Evolutionary conservation across 2,113 vertebrate genomes (phyloP).

Genomic region (Chrysemys picta): DNA sequence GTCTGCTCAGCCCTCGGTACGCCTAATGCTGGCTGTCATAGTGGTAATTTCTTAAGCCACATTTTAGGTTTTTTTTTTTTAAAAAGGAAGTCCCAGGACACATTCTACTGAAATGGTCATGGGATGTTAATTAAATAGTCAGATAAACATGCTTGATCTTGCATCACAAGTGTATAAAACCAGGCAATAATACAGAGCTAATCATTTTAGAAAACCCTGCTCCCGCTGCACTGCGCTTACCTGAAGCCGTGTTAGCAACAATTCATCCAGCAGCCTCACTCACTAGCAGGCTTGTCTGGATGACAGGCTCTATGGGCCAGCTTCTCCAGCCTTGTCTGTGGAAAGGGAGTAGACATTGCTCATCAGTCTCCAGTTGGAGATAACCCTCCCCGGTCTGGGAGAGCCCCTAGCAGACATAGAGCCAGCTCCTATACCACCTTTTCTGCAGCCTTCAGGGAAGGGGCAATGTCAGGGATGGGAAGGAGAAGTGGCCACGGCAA

Average conservation of each 20-base stretch:
- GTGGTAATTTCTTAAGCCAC: neutral
- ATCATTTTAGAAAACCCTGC: neutral
- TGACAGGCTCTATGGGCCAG: rapidly evolving
- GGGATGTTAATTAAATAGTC: neutral
- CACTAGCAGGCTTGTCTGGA: rapidly evolving
- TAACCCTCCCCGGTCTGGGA: no score
- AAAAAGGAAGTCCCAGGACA: neutral
- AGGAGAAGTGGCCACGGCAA: neutral
- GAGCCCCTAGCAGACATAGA: no score
- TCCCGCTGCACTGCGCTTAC: rapidly evolving
- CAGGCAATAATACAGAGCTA: rapidly evolving
- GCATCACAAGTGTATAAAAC: neutral
- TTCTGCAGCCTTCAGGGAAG: neutral
- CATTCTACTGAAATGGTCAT: neutral
- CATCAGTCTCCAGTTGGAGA: neutral
- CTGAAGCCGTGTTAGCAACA: rapidly evolving
- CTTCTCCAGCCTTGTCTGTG: neutral
- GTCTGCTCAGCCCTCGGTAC: neutral
- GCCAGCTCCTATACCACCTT: neutral
- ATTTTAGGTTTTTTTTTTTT: neutral
- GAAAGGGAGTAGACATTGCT: neutral
- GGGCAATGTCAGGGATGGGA: neutral
- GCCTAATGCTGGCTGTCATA: neutral
- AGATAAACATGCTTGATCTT: neutral
- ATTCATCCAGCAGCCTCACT: neutral